Base-by-base conservation (phyloP, 1,140 invertebrate species). In the Papilio glaucus region DNA sequence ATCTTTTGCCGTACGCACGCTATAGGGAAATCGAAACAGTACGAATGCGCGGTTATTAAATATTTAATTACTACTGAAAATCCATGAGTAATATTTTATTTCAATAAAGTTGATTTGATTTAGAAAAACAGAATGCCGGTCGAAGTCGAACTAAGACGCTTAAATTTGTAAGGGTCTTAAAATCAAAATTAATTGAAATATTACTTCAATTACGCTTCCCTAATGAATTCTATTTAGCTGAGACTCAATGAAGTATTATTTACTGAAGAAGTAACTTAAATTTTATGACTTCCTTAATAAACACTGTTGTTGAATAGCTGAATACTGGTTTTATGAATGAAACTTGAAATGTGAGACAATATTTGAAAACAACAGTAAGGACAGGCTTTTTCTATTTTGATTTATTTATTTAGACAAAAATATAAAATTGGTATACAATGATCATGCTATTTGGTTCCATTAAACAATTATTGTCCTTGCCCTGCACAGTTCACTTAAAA, bases 181-280 rank as follows among this genome's bases (percentile, higher is more conserved):
- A 39, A 37, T 38, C 15, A 38, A 38, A 37, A 37, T 21, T 63
- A 9, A 63, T 38, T 63, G 37, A 63, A 63, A 63, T 63, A 63
- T 63, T 38, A 39, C 33, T 39, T 63, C 61, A 63, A 39, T 63
- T 63, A 63, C 13, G 33, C 0, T 4, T 37, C 8, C 37, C 10
- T 63, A 38, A 37, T 63, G 6, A 63, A 63, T 63, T 39, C 8
- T 18, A 63, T 63, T 63, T 63, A 63, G 8, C 33, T 21, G 8
- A 15, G 15, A 63, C 18, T 53, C 49, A 21, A 53, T 53, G 24
- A 53, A 53, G 7, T 18, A 49, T 18, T 53, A 53, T 53, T 53
- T 18, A 26, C 21, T 10, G 10, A 24, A 53, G 9, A 53, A 53
- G 49, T 53, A 45, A 45, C 42, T 45, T 26, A 24, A 12, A 53